Percentiles rank a stretch among this genome's conserved stretches.
phyloP scores from a whole-genome alignment of 2,797 vertebrate genomes.

The Malacoraja senta region DNA sequence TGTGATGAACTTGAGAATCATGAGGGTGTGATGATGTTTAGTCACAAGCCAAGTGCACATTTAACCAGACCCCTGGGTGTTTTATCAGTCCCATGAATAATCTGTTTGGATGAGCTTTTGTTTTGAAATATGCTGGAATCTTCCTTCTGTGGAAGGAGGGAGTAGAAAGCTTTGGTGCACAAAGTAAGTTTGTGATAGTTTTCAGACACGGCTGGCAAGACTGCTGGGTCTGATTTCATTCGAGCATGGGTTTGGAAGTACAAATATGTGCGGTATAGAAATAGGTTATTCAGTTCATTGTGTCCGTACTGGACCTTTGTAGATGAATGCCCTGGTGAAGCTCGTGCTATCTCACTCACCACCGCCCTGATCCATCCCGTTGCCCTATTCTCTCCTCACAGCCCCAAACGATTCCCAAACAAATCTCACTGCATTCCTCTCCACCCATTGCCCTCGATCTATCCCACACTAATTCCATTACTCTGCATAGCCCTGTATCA shows the following conservation, averaged over 20 bases:
- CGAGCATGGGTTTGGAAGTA: neutral
- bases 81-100: conserved; percentile 4
- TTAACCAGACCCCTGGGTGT: neutral
- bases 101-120: conserved; percentile 18
- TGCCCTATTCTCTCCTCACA: neutral
- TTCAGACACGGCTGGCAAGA: neutral
- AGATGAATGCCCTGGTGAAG: neutral
- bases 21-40: neutral
- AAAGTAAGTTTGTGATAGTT: neutral
- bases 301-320: neutral
- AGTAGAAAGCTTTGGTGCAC: neutral
- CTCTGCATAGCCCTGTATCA: neutral
- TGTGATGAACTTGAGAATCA: conserved; percentile 4
- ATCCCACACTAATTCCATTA: neutral
- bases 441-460: neutral
- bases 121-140: neutral
- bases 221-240: neutral
- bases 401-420: neutral
- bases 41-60: neutral
- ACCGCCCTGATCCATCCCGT: neutral
- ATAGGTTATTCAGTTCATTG: neutral
- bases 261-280: neutral
- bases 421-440: neutral
- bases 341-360: neutral
- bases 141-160: neutral